These are phyloP conservation scores for Slavum lentiscoides DNA, from an alignment of 2,888 invertebrate species.

Conservation along the genomic window DNA sequence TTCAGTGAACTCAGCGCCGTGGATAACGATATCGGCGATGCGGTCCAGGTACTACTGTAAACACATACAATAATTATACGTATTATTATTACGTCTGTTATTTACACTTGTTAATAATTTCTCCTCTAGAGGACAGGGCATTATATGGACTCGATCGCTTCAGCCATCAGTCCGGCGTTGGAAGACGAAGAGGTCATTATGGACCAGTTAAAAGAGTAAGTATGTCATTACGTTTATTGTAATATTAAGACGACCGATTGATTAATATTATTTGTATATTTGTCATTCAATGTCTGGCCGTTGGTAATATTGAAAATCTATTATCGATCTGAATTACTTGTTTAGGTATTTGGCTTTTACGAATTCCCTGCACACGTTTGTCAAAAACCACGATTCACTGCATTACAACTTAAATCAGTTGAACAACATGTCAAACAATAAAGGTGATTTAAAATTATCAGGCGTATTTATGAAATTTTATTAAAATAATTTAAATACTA, in stretches of 20 bases:
- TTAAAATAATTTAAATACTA: background rate
- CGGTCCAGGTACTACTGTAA: slow-evolving; percentile 65
- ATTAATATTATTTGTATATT: background rate
- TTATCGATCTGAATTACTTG: background rate
- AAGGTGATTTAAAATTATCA: slow-evolving; percentile 39
- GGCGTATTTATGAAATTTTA: background rate
- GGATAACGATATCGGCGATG: slow-evolving; percentile 80
- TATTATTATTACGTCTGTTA: background rate
- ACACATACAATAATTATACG: background rate
- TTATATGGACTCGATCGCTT: slow-evolving; percentile 72
- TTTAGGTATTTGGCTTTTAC: slow-evolving; percentile 49
- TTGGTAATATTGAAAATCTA: background rate
- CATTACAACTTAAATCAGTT: slow-evolving; percentile 46
- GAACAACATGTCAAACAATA: slow-evolving; percentile 33
- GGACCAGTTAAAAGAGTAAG: slow-evolving; percentile 78
- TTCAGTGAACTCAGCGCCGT: slow-evolving; percentile 85
- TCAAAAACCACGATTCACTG: slow-evolving; percentile 44
- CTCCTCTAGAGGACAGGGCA: slow-evolving; percentile 64
- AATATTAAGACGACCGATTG: background rate
- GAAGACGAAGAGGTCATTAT: slow-evolving; percentile 83
- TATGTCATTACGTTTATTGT: slow-evolving; percentile 58
- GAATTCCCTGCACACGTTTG: slow-evolving; percentile 36
- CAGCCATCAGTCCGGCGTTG: slow-evolving; percentile 72
- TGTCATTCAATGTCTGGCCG: background rate
- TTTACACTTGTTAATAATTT: slow-evolving; percentile 1